phyloP scores from a whole-genome alignment of 53 echinoderm and acorn worm genomes.

The Astropecten irregularis region DNA sequence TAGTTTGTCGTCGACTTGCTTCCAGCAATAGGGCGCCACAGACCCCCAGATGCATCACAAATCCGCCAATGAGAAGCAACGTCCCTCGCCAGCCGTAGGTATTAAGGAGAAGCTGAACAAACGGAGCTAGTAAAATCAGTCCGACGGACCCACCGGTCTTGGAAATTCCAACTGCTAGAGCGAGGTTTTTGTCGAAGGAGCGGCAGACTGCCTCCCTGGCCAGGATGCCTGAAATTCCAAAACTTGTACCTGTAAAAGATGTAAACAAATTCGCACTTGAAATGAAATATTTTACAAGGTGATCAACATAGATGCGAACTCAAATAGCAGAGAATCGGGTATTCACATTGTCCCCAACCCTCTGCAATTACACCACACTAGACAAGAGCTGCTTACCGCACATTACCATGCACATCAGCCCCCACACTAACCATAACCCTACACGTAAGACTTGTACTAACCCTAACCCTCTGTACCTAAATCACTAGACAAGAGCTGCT shows the following conservation, averaged over 20 bases:
- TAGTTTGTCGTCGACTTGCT: neutral
- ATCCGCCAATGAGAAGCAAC: neutral
- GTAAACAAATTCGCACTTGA: too few species aligned
- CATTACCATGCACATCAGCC: too few species aligned
- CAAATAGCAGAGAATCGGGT: too few species aligned
- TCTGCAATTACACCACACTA: too few species aligned
- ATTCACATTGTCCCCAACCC: too few species aligned
- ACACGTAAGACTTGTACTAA: too few species aligned
- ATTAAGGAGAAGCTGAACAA: neutral
- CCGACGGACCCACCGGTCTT: neutral
- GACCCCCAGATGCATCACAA: neutral
- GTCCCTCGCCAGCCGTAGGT: constrained; percentile 30
- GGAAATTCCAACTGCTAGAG: constrained; percentile 1
- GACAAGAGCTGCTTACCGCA: too few species aligned
- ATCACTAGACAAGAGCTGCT: too few species aligned
- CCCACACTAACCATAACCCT: too few species aligned
- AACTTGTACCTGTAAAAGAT: constrained; percentile 6
- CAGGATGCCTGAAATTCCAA: neutral
- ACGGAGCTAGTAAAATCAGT: neutral
- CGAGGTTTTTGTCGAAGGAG: neutral
- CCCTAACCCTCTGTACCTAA: too few species aligned
- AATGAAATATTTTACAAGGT: too few species aligned
- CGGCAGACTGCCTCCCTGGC: neutral
- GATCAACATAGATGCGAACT: too few species aligned
- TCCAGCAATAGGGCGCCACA: constrained; percentile 15